These are phyloP conservation scores for Pithys albifrons DNA, from an alignment of 2,113 vertebrate genomes.

Conservation along the genomic window DNA sequence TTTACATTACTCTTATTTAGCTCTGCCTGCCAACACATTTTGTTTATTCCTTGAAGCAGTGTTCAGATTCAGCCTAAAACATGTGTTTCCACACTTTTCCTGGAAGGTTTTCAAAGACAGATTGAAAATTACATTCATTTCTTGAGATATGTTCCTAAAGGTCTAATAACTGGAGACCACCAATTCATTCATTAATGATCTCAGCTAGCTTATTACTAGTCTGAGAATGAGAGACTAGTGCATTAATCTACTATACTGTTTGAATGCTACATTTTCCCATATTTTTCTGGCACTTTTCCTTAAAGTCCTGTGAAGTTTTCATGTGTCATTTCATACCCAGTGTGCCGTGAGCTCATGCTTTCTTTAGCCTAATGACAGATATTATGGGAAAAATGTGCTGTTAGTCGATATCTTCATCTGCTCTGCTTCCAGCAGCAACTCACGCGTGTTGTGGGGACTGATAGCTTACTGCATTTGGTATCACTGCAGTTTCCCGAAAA, in stretches of 20 bases:
- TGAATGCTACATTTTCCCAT: not conserved
- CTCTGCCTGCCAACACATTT: not conserved
- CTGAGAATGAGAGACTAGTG: not conserved
- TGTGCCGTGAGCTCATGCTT: not conserved
- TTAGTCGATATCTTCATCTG: not conserved
- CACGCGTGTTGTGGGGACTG: not conserved
- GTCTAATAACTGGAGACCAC: not conserved
- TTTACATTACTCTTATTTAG: not conserved
- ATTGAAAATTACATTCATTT: not conserved
- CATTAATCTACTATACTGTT: not conserved
- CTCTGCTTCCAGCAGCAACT: slow-evolving; percentile 35
- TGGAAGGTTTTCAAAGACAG: not conserved
- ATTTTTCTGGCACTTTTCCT: slow-evolving; percentile 18
- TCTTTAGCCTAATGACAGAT: slow-evolving; percentile 20
- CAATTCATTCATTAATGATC: not conserved
- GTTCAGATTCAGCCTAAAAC: not conserved
- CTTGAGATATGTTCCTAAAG: accelerated
- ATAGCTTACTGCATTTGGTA: not conserved
- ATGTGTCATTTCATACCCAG: not conserved
- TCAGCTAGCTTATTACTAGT: not conserved
- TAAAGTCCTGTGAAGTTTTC: not conserved
- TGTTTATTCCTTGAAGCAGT: not conserved
- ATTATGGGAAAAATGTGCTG: not conserved
- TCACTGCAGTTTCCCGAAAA: not conserved
- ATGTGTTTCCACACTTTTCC: not conserved